phyloP scores from a whole-genome alignment of 2,113 vertebrate species.

The Meles meles region DNA sequence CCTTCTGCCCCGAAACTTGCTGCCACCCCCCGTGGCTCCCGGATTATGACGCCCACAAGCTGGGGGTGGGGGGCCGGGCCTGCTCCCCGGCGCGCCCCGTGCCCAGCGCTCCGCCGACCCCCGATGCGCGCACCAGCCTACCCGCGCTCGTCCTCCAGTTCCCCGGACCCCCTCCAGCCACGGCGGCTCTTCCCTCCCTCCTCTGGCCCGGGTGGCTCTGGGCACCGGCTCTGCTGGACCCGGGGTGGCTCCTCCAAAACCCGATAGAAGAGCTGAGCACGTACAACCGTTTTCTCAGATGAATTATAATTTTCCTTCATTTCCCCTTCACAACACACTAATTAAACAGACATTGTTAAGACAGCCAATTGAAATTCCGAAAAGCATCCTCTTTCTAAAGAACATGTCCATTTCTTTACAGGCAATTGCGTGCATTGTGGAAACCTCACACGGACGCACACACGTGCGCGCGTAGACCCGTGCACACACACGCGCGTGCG shows the following conservation, averaged over 20 bases:
- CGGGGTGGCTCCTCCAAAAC: not conserved
- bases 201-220: not conserved
- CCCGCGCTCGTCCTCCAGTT: fast-evolving
- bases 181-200: fast-evolving
- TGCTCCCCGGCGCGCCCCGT: fast-evolving
- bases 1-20: fast-evolving
- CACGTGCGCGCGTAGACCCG: not conserved
- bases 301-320: conserved; percentile 73
- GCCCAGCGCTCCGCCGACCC: not conserved
- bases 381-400: not conserved
- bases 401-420: not conserved
- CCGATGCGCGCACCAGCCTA: fast-evolving
- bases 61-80: not conserved
- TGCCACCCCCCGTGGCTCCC: fast-evolving
- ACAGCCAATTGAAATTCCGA: conserved; percentile 61
- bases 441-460: not conserved
- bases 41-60: fast-evolving
- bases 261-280: conserved; percentile 37
- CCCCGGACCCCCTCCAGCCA: fast-evolving
- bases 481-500: too few species aligned
- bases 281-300: conserved; percentile 37
- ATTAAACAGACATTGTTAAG: conserved; percentile 74
- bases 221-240: not conserved
- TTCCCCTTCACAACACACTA: conserved; percentile 72
- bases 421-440: conserved; percentile 24